Percentiles rank a stretch among this genome's conserved stretches.
Evolutionary conservation across 2,113 vertebrate genomes (phyloP).

Genomic region (Eonycteris spelaea): DNA sequence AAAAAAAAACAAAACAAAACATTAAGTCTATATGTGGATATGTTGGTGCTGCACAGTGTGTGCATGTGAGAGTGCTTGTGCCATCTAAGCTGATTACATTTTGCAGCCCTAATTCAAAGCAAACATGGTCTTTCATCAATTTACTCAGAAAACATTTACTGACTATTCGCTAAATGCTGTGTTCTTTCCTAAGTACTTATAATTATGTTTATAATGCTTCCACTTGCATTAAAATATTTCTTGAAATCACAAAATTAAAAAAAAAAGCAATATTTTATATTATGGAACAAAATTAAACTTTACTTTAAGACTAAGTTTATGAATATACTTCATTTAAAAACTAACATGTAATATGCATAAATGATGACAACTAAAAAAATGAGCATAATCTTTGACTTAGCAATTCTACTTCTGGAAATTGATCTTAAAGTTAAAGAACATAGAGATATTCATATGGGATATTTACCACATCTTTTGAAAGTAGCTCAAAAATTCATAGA

Average conservation of each 20-base stretch:
- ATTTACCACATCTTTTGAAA: conserved; percentile 8
- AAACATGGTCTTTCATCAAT: neutral
- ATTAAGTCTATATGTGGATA: neutral
- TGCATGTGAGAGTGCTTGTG: neutral
- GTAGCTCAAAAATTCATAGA: neutral
- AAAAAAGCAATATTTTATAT: neutral
- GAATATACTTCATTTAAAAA: neutral
- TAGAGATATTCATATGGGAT: neutral
- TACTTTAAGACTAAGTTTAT: neutral
- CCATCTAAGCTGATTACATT: neutral
- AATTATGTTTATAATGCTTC: neutral
- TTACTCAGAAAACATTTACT: neutral
- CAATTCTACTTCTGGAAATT: neutral
- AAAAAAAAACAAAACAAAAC: neutral
- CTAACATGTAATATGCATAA: neutral
- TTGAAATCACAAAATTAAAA: conserved; percentile 20
- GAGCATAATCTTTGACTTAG: neutral
- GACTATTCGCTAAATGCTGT: neutral
- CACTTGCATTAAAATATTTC: neutral
- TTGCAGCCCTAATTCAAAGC: neutral
- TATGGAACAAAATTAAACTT: neutral
- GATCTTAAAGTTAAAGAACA: neutral
- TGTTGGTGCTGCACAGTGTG: neutral
- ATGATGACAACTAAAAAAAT: neutral
- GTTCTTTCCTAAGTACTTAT: neutral